A percentile compares a stretch with the other conserved stretches of the same genome.
phyloP scores from a whole-genome alignment of 2,113 vertebrate species.

The Mionectes macconnelli region DNA sequence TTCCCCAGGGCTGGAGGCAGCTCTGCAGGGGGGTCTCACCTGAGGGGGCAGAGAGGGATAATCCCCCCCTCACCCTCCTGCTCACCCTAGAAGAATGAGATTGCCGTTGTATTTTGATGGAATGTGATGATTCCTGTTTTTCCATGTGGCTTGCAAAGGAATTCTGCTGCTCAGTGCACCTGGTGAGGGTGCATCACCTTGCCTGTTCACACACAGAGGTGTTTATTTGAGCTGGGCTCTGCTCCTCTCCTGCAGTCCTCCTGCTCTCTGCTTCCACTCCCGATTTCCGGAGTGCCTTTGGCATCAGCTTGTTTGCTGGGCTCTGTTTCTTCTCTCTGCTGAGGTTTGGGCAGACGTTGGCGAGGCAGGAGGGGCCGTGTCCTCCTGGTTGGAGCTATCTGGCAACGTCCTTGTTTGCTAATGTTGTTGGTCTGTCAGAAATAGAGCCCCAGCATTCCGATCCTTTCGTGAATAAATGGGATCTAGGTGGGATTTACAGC shows the following conservation, averaged over 20 bases:
- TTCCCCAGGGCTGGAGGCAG: not conserved
- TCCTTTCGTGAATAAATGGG: not conserved
- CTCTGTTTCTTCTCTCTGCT: not conserved
- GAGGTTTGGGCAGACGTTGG: not conserved
- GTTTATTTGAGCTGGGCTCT: not conserved
- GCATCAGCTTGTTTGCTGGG: fast-evolving
- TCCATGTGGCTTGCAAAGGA: not conserved
- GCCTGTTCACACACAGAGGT: fast-evolving
- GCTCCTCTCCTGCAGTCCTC: not conserved
- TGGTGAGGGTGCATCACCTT: not conserved
- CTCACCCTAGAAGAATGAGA: not conserved
- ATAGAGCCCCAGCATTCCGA: not conserved
- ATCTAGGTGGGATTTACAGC: not conserved
- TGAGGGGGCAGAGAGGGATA: not conserved
- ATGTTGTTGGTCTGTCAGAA: not conserved
- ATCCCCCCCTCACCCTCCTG: not conserved
- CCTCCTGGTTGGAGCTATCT: not conserved
- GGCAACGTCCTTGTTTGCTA: not conserved
- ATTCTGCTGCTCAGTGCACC: not conserved
- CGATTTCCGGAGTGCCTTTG: not conserved
- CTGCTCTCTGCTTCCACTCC: not conserved
- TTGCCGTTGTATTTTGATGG: not conserved
- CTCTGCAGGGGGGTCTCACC: not conserved
- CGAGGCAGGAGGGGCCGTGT: not conserved
- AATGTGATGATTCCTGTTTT: not conserved